Base-by-base conservation (phyloP, 2,797 vertebrate species). In the Arnoldichthys spilopterus region DNA sequence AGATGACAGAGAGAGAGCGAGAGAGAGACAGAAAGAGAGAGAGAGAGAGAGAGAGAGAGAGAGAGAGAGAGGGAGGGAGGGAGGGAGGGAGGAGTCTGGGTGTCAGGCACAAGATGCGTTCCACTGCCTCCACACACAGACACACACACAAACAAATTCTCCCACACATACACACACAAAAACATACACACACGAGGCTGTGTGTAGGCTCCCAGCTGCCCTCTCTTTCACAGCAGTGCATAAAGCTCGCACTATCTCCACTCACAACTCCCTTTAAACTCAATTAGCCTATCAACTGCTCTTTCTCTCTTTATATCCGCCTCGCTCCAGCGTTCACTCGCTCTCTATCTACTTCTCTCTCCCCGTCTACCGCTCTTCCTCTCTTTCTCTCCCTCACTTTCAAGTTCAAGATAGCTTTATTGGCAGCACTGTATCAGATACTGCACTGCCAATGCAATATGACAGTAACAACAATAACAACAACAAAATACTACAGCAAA, bases 171-270 rank as follows among this genome's bases (percentile, higher is more conserved):
- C 58, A 77, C 45, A 64, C 69, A 72, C 69, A 63, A 59, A 78
- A 45, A 72, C 43, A 63, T 12, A 80, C 78, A 76, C 73, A 59
- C 58, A 66, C 82, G 72, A 69, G 72, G 80, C 49, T 66, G 62
- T 82, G 83, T 78, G 70, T 72, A 68, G 61, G 47, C 80, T 81
- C 82, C 85, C 85, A 87, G 85, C 84, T 85, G 83, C 82, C 83
- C 77, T 58, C 81, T 77, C 82, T 86, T 87, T 87, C 82, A 84
- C 78, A 49, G 53, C 70, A 76, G 76, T 62, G 76, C 76, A 88
- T 87, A 87, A 86, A 87, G 84, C 82, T 85, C 59, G 76, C 82
- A 83, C 82, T 86, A 86, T 86, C 79, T 88, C 79, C 32, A 74
- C 74, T 85, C 79, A 43, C 78, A 73, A 84, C 75, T 76, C 77